These are phyloP conservation scores for Epistrophella euchroma DNA, from an alignment of 2,888 invertebrate genomes.

Conservation along the genomic window DNA sequence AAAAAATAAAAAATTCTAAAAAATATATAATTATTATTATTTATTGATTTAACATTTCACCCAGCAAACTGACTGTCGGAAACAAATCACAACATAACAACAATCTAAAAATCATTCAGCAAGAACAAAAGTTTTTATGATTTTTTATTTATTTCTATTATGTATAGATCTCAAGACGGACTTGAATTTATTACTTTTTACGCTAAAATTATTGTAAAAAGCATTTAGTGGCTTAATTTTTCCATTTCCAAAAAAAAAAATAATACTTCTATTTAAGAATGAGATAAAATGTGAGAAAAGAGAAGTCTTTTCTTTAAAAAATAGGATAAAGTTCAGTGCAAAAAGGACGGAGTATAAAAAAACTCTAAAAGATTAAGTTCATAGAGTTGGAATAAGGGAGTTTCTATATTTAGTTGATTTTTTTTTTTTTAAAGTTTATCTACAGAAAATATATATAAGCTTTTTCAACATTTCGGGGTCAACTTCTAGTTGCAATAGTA, in stretches of 20 bases:
- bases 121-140: constrained; percentile 55
- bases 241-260: constrained; percentile 30
- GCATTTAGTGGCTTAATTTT: constrained; percentile 46
- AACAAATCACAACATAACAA: constrained; percentile 69
- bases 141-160: constrained; percentile 15
- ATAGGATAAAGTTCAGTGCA: constrained; percentile 58
- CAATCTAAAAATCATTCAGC: constrained; percentile 73
- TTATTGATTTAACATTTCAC: constrained; percentile 55
- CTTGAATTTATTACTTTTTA: constrained; percentile 37
- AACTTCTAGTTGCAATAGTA: constrained; percentile 66
- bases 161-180: constrained; percentile 47
- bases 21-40: constrained; percentile 5
- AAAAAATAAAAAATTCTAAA: constrained; percentile 1
- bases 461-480: constrained; percentile 61
- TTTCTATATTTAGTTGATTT: constrained; percentile 13
- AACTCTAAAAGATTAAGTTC: constrained; percentile 55
- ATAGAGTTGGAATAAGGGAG: constrained; percentile 52
- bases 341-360: constrained; percentile 55
- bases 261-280: background rate
- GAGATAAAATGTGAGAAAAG: constrained; percentile 41
- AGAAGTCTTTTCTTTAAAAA: constrained; percentile 45
- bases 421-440: constrained; percentile 42
- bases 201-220: constrained; percentile 26
- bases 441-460: constrained; percentile 66
- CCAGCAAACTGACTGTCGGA: constrained; percentile 73